These are phyloP conservation scores for Chaetodon trifascialis DNA, from an alignment of 2,113 vertebrate genomes.

Conservation along the genomic window DNA sequence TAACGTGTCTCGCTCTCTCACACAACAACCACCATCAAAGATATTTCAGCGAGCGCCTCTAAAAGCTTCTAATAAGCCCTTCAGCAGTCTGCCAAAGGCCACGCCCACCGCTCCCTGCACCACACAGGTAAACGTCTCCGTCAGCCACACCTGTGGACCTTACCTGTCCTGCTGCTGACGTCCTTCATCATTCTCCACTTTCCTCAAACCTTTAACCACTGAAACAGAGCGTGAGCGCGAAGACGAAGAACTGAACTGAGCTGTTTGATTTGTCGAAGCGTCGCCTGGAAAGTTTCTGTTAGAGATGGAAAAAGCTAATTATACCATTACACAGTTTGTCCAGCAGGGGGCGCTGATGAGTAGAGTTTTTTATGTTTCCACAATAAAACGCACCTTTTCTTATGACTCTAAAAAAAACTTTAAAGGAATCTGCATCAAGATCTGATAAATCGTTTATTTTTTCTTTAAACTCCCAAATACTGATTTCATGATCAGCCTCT, in stretches of 20 bases:
- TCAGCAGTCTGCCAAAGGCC: conserved; percentile 77
- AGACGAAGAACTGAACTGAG: not conserved
- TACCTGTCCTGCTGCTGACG: conserved; percentile 2
- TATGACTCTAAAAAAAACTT: too few relatives aligned
- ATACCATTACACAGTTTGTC: too few relatives aligned
- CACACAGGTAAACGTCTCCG: conserved; percentile 89
- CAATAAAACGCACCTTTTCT: too few relatives aligned
- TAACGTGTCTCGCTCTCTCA: conserved; percentile 49
- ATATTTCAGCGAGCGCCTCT: conserved; percentile 91
- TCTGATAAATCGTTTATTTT: too few relatives aligned
- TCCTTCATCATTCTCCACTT: not conserved
- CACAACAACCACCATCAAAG: conserved; percentile 75
- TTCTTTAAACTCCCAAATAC: too few relatives aligned
- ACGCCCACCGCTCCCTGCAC: conserved; percentile 76
- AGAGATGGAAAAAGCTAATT: not conserved
- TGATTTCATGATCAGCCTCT: too few relatives aligned
- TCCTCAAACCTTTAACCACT: not conserved
- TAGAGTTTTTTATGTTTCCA: too few relatives aligned
- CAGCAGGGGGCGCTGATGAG: too few relatives aligned
- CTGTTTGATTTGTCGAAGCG: not conserved
- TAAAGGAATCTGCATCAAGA: too few relatives aligned
- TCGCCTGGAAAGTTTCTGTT: too few relatives aligned
- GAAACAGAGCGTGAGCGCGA: not conserved
- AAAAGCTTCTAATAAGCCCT: conserved; percentile 81
- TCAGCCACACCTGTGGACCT: conserved; percentile 18